phyloP scores from a whole-genome alignment of 2,797 vertebrate species.

The Bradypodion pumilum region DNA sequence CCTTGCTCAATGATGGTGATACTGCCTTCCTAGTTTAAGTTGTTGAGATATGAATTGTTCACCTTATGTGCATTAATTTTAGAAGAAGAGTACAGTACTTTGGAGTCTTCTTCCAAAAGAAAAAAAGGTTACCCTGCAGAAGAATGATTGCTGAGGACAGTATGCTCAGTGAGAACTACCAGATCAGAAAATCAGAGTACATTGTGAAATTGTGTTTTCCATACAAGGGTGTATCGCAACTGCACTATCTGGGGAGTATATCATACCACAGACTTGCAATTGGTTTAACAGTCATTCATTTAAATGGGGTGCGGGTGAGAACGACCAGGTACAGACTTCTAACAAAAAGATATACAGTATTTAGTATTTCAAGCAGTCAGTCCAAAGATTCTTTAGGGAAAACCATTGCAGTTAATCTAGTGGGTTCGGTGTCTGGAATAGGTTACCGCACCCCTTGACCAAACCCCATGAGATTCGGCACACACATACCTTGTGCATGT shows the following conservation, averaged over 20 bases:
- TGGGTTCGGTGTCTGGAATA: too few relatives aligned
- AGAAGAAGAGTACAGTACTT: not conserved
- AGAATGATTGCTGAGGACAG: conserved; percentile 7
- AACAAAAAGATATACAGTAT: not conserved
- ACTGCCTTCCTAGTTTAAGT: not conserved
- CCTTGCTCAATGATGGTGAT: not conserved
- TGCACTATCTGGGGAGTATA: not conserved
- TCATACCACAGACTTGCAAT: not conserved
- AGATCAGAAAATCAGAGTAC: conserved; percentile 15
- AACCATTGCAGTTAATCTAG: not conserved
- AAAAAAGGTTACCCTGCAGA: not conserved
- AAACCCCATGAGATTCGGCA: too few relatives aligned
- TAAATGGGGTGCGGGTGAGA: not conserved
- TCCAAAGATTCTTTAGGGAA: not conserved
- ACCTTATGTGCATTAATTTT: not conserved
- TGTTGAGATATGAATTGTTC: not conserved
- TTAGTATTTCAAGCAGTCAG: not conserved
- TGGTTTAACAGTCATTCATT: not conserved
- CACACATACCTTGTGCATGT: too few relatives aligned
- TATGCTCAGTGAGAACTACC: not conserved
- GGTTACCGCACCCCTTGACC: too few relatives aligned
- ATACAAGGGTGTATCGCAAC: conserved; percentile 10
- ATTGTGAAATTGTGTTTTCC: conserved; percentile 41
- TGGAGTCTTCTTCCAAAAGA: not conserved
- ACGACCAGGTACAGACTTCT: too few relatives aligned